phyloP scores from a whole-genome alignment of 2,113 vertebrate genomes.

The Todiramphus chloris region DNA sequence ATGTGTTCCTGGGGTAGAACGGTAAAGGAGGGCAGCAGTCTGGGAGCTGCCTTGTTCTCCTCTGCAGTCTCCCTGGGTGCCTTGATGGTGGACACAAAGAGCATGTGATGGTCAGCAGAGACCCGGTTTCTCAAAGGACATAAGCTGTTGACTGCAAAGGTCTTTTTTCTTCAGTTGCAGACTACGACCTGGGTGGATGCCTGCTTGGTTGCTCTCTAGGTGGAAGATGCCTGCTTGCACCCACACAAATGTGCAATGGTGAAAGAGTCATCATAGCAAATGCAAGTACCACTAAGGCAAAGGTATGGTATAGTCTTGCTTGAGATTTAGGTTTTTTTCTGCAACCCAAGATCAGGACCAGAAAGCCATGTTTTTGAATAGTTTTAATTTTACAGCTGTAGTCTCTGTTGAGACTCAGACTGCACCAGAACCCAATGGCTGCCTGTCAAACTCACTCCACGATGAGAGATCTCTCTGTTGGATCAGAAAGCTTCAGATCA shows the following conservation, averaged over 20 bases:
- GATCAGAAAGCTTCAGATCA: background rate
- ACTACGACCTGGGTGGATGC: background rate
- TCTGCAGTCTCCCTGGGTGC: background rate
- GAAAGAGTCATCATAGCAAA: rapidly evolving
- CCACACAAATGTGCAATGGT: background rate
- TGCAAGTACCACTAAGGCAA: background rate
- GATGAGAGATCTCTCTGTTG: background rate
- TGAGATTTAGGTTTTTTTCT: background rate
- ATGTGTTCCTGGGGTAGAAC: rapidly evolving
- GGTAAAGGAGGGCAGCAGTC: background rate
- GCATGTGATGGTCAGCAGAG: background rate
- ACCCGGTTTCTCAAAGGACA: rapidly evolving
- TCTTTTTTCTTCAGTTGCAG: background rate
- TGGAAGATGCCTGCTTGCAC: background rate
- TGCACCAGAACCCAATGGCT: background rate
- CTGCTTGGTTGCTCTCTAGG: background rate
- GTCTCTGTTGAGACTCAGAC: background rate
- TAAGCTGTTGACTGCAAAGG: background rate
- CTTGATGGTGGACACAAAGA: rapidly evolving
- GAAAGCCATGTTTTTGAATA: background rate
- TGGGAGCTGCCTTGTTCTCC: background rate
- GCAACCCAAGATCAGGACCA: background rate
- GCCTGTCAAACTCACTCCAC: background rate
- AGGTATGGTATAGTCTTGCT: background rate
- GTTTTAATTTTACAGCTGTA: background rate